Evolutionary conservation across 37 sponge, comb jelly and placozoan genomes (phyloP), one percentile per base, ranked within the genome.

Genomic region (Halichondria panicea): DNA sequence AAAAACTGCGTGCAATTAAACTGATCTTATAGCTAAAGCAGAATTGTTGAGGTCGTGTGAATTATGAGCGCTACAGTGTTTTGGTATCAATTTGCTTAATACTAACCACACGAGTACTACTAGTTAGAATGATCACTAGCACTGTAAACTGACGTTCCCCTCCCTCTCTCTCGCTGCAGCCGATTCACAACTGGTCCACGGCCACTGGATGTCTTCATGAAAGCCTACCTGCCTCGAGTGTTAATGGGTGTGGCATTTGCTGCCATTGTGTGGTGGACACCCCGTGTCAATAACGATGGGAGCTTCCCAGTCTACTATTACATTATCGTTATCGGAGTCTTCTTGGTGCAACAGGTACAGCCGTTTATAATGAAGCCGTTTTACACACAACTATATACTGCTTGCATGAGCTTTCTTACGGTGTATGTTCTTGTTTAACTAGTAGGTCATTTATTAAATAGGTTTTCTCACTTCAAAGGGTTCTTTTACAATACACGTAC

Each of bases 331-430:
- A 55, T 89, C 21, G 8, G 15, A 21, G 33, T 86, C 15, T 92
- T 84, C 30, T 39, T 71, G 25, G 21, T 94, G n/a, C 92, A 94
- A n/a, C 95, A 94, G 92, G 92, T 94, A n/a, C 6, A 60, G 9
- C 9, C 24, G 62, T 9, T 9, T 19, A 60, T 60, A 60, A 19
- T 28, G 31, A 28, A 60, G 27, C 33, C 27, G 6, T 45, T 55
- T 33, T 37, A 33, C 58, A 15, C 39, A 34, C 19, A 33, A 37
- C 35, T 36, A 64, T 22, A 8, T 64, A 11, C 36, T 64, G 11
- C 40, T 11, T 11, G 7, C 40, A n/a, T n/a, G n/a, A n/a, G n/a
- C n/a, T n/a, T n/a, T n/a, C n/a, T n/a, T n/a, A n/a, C n/a, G n/a
- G n/a, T n/a, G n/a, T n/a, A n/a, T n/a, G n/a, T n/a, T n/a, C n/a